Conservation (phyloP, 1,140 invertebrate genomes). For the Ips nitidus region DNA sequence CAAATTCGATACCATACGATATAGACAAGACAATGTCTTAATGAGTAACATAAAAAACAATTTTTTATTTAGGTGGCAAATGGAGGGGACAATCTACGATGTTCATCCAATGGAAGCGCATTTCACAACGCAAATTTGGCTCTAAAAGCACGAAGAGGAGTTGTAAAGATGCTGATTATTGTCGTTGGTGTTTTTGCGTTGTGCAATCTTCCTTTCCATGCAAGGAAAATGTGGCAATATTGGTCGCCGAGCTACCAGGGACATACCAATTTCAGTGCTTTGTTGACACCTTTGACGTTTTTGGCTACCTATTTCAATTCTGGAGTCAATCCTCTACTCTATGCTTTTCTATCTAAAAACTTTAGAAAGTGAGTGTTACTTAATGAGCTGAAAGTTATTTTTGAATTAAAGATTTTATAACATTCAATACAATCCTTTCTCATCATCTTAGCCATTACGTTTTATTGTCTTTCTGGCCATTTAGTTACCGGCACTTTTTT, state of each 20-base stretch:
- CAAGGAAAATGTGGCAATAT: constrained; percentile 78
- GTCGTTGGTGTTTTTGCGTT: constrained; percentile 77
- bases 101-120: not conserved
- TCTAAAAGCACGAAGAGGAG: constrained; percentile 68
- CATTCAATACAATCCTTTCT: not conserved
- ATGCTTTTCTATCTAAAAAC: constrained; percentile 80
- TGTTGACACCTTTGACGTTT: constrained; percentile 80
- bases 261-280: constrained; percentile 61
- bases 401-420: not conserved
- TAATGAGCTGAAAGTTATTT: not conserved
- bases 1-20: no score
- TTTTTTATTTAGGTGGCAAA: no score
- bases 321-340: constrained; percentile 80
- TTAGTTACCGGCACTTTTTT: not conserved
- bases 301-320: constrained; percentile 83
- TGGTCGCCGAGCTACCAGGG: constrained; percentile 53
- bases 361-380: constrained; percentile 57
- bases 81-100: not conserved
- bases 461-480: no score
- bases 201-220: constrained; percentile 83
- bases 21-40: no score
- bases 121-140: constrained; percentile 2
- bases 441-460: not conserved
- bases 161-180: constrained; percentile 75
- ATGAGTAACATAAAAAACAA: no score